These are phyloP conservation scores for Stomatorhinus walkeri DNA, from an alignment of 2,797 vertebrate species.

Conservation along the genomic window DNA sequence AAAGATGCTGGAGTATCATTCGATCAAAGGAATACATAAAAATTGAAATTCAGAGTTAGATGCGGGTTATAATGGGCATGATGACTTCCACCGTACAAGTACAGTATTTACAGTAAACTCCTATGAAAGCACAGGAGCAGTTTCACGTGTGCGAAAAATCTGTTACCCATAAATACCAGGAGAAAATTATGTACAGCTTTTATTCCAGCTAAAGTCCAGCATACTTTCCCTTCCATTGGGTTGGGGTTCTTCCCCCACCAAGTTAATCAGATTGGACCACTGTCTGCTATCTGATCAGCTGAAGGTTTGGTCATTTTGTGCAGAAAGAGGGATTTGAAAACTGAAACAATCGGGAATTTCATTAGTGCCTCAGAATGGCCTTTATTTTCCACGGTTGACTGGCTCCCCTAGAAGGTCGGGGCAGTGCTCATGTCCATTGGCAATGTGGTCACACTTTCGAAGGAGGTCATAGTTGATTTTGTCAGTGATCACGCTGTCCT, in stretches of 20 bases:
- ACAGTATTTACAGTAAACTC: slow-evolving; percentile 39
- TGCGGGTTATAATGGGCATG: neutral
- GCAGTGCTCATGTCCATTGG: slow-evolving; percentile 76
- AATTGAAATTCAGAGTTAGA: slow-evolving; percentile 20
- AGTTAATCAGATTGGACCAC: slow-evolving; percentile 44
- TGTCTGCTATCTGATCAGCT: slow-evolving; percentile 40
- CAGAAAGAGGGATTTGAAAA: slow-evolving; percentile 27
- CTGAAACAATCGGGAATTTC: neutral
- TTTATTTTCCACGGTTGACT: slow-evolving; percentile 71
- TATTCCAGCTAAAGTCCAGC: slow-evolving; percentile 68
- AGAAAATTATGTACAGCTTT: slow-evolving; percentile 65
- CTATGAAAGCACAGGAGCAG: slow-evolving; percentile 51
- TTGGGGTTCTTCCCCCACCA: slow-evolving; percentile 47
- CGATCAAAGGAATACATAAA: neutral
- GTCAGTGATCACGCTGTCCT: slow-evolving; percentile 87
- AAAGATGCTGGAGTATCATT: neutral
- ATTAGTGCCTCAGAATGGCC: neutral
- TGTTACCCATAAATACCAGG: slow-evolving; percentile 36
- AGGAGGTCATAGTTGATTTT: slow-evolving; percentile 92
- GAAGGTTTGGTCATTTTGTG: slow-evolving; percentile 64
- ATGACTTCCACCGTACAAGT: slow-evolving; percentile 25
- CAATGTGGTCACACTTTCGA: slow-evolving; percentile 78
- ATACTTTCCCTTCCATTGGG: slow-evolving; percentile 59
- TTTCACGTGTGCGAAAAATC: slow-evolving; percentile 44
- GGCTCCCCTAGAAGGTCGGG: slow-evolving; percentile 83